Base-by-base conservation (phyloP, 2,888 invertebrate species). In the Drosophila colorata region DNA sequence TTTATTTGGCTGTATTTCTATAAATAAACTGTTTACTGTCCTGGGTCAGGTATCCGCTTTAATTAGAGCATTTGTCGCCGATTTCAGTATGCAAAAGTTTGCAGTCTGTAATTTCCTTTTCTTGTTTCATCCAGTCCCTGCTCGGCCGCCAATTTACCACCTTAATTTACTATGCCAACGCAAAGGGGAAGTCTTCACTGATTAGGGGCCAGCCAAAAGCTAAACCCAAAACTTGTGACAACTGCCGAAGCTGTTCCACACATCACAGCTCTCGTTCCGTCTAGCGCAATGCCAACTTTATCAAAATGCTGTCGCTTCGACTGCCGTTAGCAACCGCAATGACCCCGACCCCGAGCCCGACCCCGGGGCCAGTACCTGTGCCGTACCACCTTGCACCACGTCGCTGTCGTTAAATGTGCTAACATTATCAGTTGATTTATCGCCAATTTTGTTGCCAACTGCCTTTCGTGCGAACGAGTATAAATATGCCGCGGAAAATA, bases 361-460 rank as follows among this genome's bases (percentile, higher is more conserved):
- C 33, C n/a, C 35, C 23, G 33, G 14, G 20, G 35, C 28, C 11
- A 14, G 31, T 33, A 13, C 33, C 33, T n/a, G 11, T 35, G 16
- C 46, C 20, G 41, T 38, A 16, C 55, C 58, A 51, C 18, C 35
- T 57, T 52, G 40, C 28, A 53, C 44, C 33, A 38, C 23, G 61
- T 35, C 51, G 51, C 56, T 71, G 66, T 69, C 65, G 74, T 85
- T 78, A 69, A 84, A 87, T 88, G 89, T 70, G 81, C 65, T 51
- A 88, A 85, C 88, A 89, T 85, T 89, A 89, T 88, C 88, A 79
- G 80, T 82, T 89, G 85, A 86, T 86, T 86, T 86, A 86, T 89
- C 57, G 80, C 60, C 74, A 86, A 89, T 71, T 88, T 78, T 64
- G 68, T 72, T 76, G 73, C 56, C 68, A 68, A 78, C 81, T 65